phyloP scores from a whole-genome alignment of 2,888 invertebrate genomes.

The Perizoma affinitatum region DNA sequence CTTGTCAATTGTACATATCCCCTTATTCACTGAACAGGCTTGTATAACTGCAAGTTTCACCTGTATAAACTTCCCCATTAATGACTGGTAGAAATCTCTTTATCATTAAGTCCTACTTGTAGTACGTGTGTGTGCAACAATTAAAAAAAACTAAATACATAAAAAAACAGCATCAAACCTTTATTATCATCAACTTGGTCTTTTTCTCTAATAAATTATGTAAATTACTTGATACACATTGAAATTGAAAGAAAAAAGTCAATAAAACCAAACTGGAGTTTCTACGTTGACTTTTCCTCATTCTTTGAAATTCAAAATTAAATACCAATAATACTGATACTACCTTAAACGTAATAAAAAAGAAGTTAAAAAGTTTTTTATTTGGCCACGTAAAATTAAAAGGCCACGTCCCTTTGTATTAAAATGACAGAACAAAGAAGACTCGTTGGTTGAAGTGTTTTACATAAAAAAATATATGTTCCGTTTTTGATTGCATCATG shows the following conservation, averaged over 20 bases:
- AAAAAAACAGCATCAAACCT: not conserved
- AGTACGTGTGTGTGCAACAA: no score
- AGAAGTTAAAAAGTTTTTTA: constrained; percentile 34
- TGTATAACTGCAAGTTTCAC: no score
- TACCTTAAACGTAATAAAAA: constrained; percentile 34
- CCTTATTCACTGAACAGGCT: no score
- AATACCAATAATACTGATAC: constrained; percentile 30
- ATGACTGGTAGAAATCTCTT: no score
- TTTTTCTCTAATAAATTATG: not conserved
- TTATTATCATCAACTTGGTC: not conserved
- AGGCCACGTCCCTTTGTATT: constrained; percentile 22
- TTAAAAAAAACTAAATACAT: no score
- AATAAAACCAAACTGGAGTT: not conserved
- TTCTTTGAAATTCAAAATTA: constrained; percentile 27
- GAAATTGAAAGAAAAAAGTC: constrained; percentile 10
- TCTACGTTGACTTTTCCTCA: constrained; percentile 3
- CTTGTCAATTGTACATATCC: no score
- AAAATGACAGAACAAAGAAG: constrained; percentile 23
- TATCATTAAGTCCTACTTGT: no score
- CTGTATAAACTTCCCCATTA: no score
- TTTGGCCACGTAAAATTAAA: constrained; percentile 34
- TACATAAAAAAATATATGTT: constrained; percentile 25
- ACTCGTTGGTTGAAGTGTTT: constrained; percentile 17
- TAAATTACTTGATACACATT: constrained; percentile 6
- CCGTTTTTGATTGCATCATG: constrained; percentile 11